Base-by-base conservation (phyloP, 2,113 vertebrate species). In the Mionectes macconnelli region DNA sequence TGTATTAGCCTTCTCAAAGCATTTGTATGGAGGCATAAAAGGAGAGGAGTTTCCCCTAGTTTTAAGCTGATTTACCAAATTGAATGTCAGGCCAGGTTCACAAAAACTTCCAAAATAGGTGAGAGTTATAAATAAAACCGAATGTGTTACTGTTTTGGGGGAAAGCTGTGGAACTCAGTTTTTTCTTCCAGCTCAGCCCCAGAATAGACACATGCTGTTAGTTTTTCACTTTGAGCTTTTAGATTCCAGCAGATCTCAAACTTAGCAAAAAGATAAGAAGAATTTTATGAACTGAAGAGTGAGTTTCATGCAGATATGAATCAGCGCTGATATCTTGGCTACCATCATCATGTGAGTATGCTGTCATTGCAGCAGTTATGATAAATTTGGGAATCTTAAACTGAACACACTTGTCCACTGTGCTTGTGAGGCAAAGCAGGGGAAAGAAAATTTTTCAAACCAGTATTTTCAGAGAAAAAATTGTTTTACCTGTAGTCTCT, bases 291-390 rank as follows among this genome's bases (percentile, higher is more conserved):
- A 95, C 79, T 30, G 45, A 81, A 90, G 88, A 92, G 30, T 55
- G 50, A 90, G 56, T 89, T 94, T 89, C 90, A 92, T 93, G 93
- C 88, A 90, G 93, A 92, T 95, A 96, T 95, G 94, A 96, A 96
- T 97, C 94, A 95, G 94, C 88, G 68, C 64, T 87, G 94, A 85
- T 84, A 84, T 52, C 80, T 81, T 94, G 94, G 79, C 94, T 93
- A 22, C 62, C 15, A 14, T 96, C 76, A 89, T 93, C 93, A 90
- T 92, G 83, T 94, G 93, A 95, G 60, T 92, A 89, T 96, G 86
- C 83, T 94, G 88, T 93, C 90, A 94, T 78, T 95, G 83, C 88
- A 84, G 92, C 86, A 82, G 55, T 35, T 89, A 70, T 78, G 83
- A 95, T 87, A 92, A 86, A 89, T 84, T 78, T 74, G 69, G 60